Base-by-base conservation (phyloP, 1,140 invertebrate genomes). In the Pachyrhynchus sulphureomaculatus region DNA sequence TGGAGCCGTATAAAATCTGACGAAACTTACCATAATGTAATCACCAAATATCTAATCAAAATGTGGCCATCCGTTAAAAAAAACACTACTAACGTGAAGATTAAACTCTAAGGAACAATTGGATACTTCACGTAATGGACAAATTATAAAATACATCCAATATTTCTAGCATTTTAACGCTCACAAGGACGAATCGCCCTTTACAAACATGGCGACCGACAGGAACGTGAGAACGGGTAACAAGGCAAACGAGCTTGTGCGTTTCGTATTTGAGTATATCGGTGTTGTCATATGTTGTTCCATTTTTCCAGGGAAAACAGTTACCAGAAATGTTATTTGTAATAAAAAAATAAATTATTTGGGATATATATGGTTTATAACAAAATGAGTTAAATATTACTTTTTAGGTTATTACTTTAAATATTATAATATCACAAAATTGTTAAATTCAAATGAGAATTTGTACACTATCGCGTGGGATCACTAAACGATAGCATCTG, bases 1-100 rank as follows among this genome's bases (percentile, higher is more conserved):
- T 83, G 77, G 75, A 72, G 75, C 74, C 76, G 71, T 68, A 67
- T 66, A 33, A 62, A 64, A 52, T 57, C 33, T 26, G 36, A 45
- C 41, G 72, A 66, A 72, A 82, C 83, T 84, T 79, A 84, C 82
- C 83, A 82, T 82, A 79, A 77, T 80, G 80, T 81, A 81, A 83
- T 84, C 81, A 79, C 79, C 78, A 82, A 80, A 77, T 80, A 79
- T 75, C 72, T 70, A 72, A 66, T 72, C 71, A 75, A 74, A 76
- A 73, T 66, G 71, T 61, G 65, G 75, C 77, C 81, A 83, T 83
- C 80, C 78, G 77, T 70, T 64, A 57, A 62, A 75, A 76, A 77
- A 76, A 80, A 73, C 67, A 73, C 69, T 66, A 78, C 69, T 69
- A 68, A 58, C 72, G 73, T 69, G 48, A 76, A 67, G 63, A 69